Conservation (phyloP, 1,140 invertebrate species). For the Scaptomyza montana region DNA sequence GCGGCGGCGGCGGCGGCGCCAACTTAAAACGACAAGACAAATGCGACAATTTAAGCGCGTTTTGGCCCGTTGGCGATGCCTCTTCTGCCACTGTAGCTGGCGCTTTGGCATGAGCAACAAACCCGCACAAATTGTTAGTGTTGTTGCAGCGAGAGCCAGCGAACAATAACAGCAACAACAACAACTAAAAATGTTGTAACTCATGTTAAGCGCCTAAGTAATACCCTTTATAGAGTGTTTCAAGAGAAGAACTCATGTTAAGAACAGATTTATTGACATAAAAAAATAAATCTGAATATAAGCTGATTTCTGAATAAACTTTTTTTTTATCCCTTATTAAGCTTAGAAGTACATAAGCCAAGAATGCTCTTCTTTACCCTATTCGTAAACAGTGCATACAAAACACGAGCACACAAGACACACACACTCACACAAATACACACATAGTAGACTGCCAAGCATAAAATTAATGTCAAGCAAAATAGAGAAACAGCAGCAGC, state of each 20-base stretch:
- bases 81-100: conserved; percentile 3
- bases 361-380: background rate
- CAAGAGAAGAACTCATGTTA: too few relatives aligned
- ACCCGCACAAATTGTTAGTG: conserved; percentile 58
- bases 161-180: conserved; percentile 20
- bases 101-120: conserved; percentile 51
- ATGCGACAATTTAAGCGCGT: conserved; percentile 80
- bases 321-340: too few relatives aligned
- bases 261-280: too few relatives aligned
- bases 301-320: too few relatives aligned
- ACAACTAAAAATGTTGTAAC: background rate
- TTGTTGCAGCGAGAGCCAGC: conserved; percentile 17
- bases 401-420: conserved; percentile 6
- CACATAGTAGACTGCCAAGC: conserved; percentile 37
- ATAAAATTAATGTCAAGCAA: conserved; percentile 81
- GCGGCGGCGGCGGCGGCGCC: conserved; percentile 27
- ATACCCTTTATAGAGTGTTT: background rate
- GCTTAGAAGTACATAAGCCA: too few relatives aligned
- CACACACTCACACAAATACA: conserved; percentile 24
- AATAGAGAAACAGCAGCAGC: conserved; percentile 60
- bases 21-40: conserved; percentile 78
- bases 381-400: background rate
- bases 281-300: too few relatives aligned
- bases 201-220: background rate
- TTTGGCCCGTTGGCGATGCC: conserved; percentile 64